These are phyloP conservation scores for Etheostoma spectabile DNA, from an alignment of 2,113 vertebrate genomes.

Conservation along the genomic window DNA sequence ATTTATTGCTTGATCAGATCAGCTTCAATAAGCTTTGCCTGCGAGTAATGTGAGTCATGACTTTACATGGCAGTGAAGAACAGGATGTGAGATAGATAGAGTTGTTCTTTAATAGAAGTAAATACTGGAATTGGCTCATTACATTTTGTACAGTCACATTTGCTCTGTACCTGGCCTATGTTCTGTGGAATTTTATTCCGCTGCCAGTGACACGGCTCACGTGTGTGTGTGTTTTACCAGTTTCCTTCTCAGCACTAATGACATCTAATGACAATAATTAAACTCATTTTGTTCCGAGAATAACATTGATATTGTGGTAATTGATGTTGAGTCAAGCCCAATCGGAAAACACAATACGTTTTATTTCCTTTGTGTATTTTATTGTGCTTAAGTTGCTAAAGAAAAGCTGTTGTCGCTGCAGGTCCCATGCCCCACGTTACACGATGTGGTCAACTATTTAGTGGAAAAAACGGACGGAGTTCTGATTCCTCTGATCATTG, in stretches of 20 bases:
- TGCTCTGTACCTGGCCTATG: neutral
- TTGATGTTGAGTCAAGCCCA: neutral
- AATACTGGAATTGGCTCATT: too few species aligned
- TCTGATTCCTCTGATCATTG: conserved; percentile 81
- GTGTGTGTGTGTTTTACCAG: neutral
- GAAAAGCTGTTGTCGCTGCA: conserved; percentile 40
- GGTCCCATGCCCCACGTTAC: conserved; percentile 82
- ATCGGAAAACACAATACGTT: neutral
- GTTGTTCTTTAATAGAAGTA: neutral
- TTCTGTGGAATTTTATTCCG: neutral
- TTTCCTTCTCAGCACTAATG: neutral
- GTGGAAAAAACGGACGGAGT: conserved; percentile 74
- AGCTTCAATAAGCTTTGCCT: neutral
- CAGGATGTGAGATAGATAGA: neutral
- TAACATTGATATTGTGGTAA: neutral
- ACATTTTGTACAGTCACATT: neutral
- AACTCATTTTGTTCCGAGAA: neutral
- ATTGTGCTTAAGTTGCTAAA: neutral
- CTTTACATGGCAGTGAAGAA: neutral
- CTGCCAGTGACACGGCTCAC: neutral
- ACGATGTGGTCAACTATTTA: conserved; percentile 81
- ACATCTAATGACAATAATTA: neutral
- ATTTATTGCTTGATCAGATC: neutral
- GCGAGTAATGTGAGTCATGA: neutral
- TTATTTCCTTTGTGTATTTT: neutral